Conservation (phyloP, 2,888 invertebrate genomes). For the Sesia apiformis region DNA sequence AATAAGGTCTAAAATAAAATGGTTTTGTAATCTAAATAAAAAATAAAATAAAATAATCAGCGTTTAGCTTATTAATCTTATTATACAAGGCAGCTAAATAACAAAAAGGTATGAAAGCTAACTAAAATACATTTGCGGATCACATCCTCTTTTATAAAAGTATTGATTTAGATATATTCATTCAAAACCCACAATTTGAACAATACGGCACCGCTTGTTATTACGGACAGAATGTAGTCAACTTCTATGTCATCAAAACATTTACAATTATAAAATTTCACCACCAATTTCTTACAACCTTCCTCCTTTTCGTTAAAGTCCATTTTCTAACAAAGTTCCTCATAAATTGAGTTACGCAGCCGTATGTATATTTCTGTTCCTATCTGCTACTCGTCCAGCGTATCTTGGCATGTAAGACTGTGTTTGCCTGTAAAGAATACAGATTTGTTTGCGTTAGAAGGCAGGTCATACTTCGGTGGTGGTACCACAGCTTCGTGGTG, state of each 20-base stretch:
- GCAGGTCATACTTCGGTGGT: slow-evolving; percentile 12
- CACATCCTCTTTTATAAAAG: too few relatives aligned
- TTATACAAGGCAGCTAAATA: too few relatives aligned
- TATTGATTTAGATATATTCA: not conserved
- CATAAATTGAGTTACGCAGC: not conserved
- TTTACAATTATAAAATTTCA: not conserved
- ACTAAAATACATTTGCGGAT: too few relatives aligned
- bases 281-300: not conserved
- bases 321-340: not conserved
- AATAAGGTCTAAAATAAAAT: too few relatives aligned
- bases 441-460: not conserved
- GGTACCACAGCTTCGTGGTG: slow-evolving; percentile 44
- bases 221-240: slow-evolving; percentile 57
- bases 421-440: not conserved
- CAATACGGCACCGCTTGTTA: slow-evolving; percentile 33
- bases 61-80: too few relatives aligned
- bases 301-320: not conserved
- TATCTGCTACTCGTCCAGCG: not conserved
- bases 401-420: not conserved
- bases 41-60: too few relatives aligned
- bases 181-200: slow-evolving; percentile 29
- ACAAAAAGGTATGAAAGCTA: too few relatives aligned
- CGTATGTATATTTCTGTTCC: not conserved
- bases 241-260: slow-evolving; percentile 25
- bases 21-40: too few relatives aligned